Base-by-base conservation (phyloP, 2,113 vertebrate species). In the Argyrosomus japonicus region DNA sequence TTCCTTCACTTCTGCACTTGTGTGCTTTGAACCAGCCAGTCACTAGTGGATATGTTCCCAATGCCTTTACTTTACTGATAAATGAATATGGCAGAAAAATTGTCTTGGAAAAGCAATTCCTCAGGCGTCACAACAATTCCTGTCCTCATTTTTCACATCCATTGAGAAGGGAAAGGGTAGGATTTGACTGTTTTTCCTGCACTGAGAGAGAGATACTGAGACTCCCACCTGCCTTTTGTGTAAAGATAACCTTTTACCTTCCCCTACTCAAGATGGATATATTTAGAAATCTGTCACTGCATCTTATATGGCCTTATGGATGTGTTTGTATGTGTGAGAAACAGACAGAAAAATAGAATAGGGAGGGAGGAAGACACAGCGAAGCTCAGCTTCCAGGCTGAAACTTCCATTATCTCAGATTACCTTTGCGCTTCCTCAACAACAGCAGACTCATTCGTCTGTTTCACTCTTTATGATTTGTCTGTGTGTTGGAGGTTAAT, bases 51-150 rank as follows among this genome's bases (percentile, higher is more conserved):
- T 88, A 70, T 67, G 51, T 86, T 75, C 74, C 61, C 48, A 73
- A 0, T 72, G 75, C 73, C 54, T 82, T 81, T 83, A 63, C 73
- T 87, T 76, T 43, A 68, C 83, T 83, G 83, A 85, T 93, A 82
- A 94, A 92, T 88, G 85, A 89, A 90, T 85, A 89, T 86, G 85
- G 78, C 86, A 81, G 77, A 91, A 88, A 90, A 91, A 91, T 86
- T 83, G 89, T 94, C 81, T 79, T 43, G 79, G 88, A 87, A 93
- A 93, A 92, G 90, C 92, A 93, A 94, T 95, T 92, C 88, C 82
- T 94, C 89, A 80, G 84, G 85, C 85, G 88, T 94, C 93, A 92
- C 89, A 88, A 89, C 91, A 93, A 94, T 95, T 94, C 83, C 64
- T 58, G 27, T 14, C 68, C 65, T 94, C 92, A 88, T 95, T 92